phyloP scores from a whole-genome alignment of 2,113 vertebrate species.

The Patagioenas fasciata region DNA sequence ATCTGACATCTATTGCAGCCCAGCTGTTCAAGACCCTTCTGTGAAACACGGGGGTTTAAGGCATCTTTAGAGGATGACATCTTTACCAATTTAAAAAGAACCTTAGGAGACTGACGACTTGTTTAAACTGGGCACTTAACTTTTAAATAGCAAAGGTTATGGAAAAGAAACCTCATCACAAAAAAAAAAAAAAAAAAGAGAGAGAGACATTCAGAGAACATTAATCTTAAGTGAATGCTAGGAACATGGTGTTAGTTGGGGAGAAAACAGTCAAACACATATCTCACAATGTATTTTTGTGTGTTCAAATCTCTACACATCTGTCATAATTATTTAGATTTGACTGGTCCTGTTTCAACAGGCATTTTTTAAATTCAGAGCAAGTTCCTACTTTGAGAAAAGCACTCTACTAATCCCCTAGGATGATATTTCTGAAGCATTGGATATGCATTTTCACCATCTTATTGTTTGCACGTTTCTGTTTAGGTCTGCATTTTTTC shows the following conservation, averaged over 20 bases:
- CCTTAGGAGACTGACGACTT: not conserved
- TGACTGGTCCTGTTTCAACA: not conserved
- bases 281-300: not conserved
- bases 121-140: not conserved
- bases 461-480: accelerated
- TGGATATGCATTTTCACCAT: not conserved
- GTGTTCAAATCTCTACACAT: not conserved
- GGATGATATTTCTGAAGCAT: not conserved
- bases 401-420: not conserved
- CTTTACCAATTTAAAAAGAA: not conserved
- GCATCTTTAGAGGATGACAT: not conserved
- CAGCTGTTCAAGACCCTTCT: not conserved
- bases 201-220: not conserved
- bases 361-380: not conserved
- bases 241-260: not conserved
- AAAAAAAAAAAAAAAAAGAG: not conserved
- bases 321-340: not conserved
- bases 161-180: not conserved
- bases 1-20: not conserved
- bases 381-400: not conserved
- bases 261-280: not conserved
- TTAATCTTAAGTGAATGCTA: not conserved
- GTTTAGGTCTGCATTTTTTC: not conserved
- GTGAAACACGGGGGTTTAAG: not conserved
- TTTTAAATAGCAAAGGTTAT: not conserved